Evolutionary conservation across 2,888 invertebrate genomes (phyloP).

Genomic region (Molanna angustata): DNA sequence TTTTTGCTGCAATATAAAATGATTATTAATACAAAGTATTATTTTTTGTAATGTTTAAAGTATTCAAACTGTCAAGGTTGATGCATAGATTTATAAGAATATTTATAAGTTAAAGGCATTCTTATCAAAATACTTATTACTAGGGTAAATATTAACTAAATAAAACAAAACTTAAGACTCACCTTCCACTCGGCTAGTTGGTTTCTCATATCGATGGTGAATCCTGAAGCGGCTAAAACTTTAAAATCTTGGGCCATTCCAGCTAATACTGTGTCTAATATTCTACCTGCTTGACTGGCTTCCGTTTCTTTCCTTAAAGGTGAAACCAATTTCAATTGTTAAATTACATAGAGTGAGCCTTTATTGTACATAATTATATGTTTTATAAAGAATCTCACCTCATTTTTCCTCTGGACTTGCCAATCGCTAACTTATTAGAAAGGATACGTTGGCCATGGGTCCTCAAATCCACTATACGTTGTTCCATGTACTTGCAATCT

Average conservation of each 20-base stretch:
- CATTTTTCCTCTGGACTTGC: neutral
- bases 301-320: slow-evolving; percentile 20
- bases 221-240: slow-evolving; percentile 38
- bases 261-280: slow-evolving; percentile 46
- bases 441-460: slow-evolving; percentile 47
- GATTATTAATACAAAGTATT: too few relatives aligned
- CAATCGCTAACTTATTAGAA: slow-evolving; percentile 18
- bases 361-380: too few relatives aligned
- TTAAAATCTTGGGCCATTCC: slow-evolving; percentile 50
- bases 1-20: slow-evolving; percentile 41
- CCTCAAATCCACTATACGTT: slow-evolving; percentile 56
- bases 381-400: too few relatives aligned
- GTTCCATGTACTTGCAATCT: slow-evolving; percentile 66
- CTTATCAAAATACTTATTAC: too few relatives aligned
- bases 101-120: too few relatives aligned
- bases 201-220: slow-evolving; percentile 33
- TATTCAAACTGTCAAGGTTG: too few relatives aligned
- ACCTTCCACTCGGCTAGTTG: slow-evolving; percentile 48
- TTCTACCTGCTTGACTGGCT: slow-evolving; percentile 45
- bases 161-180: slow-evolving; percentile 19
- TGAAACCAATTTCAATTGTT: too few relatives aligned
- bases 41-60: too few relatives aligned
- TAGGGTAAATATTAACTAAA: too few relatives aligned
- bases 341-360: too few relatives aligned
- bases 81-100: too few relatives aligned